Evolutionary conservation across 2,797 vertebrate species (phyloP), one percentile per base, ranked within the genome.

Genomic region (Amphiprion clarkii): DNA sequence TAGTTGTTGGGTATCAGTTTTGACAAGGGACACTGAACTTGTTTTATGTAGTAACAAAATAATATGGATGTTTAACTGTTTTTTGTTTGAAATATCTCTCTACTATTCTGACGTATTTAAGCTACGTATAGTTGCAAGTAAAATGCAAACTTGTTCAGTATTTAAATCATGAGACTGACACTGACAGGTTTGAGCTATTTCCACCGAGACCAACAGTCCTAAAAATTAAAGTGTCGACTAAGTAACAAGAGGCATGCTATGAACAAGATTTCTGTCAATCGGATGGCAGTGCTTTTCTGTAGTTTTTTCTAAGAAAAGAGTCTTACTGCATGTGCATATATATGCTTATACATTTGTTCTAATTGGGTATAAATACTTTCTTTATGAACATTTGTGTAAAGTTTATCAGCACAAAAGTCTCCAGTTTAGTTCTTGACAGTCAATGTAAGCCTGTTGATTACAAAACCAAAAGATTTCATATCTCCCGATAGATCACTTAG

Each of bases 401-500:
- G 25, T 64, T 42, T 17, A 46, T 25, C 12, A 1, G 19, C 10
- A 14, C 33, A 44, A 61, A 3, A 29, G 5, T 23, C 0, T 42
- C 65, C 51, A 54, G 39, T 59, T 51, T 9, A 19, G 62, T 61
- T 17, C 9, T 42, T 1, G 8, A 60, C 27, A 33, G 19, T 14
- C 10, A 59, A 25, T 39, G 13, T 9, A 46, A 65, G 9, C 16
- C 5, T 71, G 67, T 51, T 27, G 56, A 56, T 80, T 76, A 79
- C 64, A n/a, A 76, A 84, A 74, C 48, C 19, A 49, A 64, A 65
- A 44, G 27, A 51, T 36, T 3, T 71, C 67, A 82, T 86, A 83
- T 72, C 76, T 74, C 76, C 71, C 27, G 67, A 60, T 67, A 77
- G 83, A 80, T 82, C 73, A 84, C 66, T 63, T 66, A 81, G 79